phyloP scores from a whole-genome alignment of 1,140 invertebrate species.

The Drosophila pseudoobscura region DNA sequence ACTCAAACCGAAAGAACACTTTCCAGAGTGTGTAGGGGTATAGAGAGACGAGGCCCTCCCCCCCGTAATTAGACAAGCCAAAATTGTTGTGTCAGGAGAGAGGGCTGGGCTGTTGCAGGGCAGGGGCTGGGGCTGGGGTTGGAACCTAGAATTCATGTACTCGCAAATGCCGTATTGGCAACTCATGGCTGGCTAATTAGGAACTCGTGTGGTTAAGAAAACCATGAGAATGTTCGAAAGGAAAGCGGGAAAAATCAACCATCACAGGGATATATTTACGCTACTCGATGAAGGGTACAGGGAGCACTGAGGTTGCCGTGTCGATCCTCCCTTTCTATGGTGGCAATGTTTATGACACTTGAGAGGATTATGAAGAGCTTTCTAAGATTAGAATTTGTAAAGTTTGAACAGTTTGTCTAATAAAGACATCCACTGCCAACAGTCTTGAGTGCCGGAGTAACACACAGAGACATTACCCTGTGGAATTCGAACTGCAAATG shows the following conservation, averaged over 20 bases:
- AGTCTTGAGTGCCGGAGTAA: no score
- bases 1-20: conserved; percentile 41
- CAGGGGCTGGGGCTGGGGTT: not conserved
- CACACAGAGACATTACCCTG: no score
- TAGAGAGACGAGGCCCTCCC: not conserved
- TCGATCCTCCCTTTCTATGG: no score
- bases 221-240: conserved; percentile 22
- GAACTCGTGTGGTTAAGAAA: conserved; percentile 55
- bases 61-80: conserved; percentile 56
- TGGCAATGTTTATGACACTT: no score
- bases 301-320: not conserved
- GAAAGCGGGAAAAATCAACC: conserved; percentile 18
- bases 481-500: no score
- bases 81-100: conserved; percentile 62
- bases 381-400: no score
- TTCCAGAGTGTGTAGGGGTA: not conserved
- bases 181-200: conserved; percentile 75
- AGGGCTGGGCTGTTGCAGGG: no score
- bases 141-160: conserved; percentile 45
- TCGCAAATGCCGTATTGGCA: conserved; percentile 55
- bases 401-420: no score
- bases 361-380: no score
- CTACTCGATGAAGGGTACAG: not conserved
- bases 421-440: no score
- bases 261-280: conserved; percentile 26